Evolutionary conservation across 2,888 invertebrate genomes (phyloP).

Genomic region (Yponomeuta malinellus): DNA sequence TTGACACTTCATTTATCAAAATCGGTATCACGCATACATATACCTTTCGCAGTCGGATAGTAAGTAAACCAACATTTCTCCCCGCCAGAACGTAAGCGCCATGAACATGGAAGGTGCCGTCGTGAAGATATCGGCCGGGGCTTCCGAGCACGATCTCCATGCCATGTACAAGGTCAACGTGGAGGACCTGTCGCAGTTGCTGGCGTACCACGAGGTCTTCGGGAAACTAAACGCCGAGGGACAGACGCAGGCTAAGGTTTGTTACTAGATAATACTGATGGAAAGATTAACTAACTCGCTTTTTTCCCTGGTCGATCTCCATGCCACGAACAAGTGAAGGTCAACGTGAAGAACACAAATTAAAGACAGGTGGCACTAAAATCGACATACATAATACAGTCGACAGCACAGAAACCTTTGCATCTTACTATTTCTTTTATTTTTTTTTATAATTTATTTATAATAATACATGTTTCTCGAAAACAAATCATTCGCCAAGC

Average conservation of each 20-base stretch:
- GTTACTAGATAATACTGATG: background rate
- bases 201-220: slow-evolving; percentile 90
- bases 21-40: too few relatives aligned
- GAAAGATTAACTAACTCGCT: background rate
- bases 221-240: slow-evolving; percentile 63
- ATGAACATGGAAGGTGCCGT: slow-evolving; percentile 82
- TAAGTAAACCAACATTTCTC: background rate
- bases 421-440: too few relatives aligned
- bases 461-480: too few relatives aligned
- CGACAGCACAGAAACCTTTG: too few relatives aligned
- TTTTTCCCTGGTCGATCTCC: too few relatives aligned
- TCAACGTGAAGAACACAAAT: too few relatives aligned
- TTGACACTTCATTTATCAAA: too few relatives aligned
- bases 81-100: slow-evolving; percentile 52
- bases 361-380: too few relatives aligned
- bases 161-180: slow-evolving; percentile 89
- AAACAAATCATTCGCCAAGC: too few relatives aligned
- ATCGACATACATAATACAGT: too few relatives aligned
- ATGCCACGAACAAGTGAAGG: too few relatives aligned
- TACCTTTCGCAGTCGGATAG: background rate
- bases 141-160: slow-evolving; percentile 83
- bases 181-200: slow-evolving; percentile 88
- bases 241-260: slow-evolving; percentile 55
- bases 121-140: slow-evolving; percentile 82
- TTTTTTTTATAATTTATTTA: too few relatives aligned